Evolutionary conservation across 2,113 vertebrate species (phyloP), one percentile per base, ranked within the genome.

Genomic region (Cyphomyrus discorhynchus): DNA sequence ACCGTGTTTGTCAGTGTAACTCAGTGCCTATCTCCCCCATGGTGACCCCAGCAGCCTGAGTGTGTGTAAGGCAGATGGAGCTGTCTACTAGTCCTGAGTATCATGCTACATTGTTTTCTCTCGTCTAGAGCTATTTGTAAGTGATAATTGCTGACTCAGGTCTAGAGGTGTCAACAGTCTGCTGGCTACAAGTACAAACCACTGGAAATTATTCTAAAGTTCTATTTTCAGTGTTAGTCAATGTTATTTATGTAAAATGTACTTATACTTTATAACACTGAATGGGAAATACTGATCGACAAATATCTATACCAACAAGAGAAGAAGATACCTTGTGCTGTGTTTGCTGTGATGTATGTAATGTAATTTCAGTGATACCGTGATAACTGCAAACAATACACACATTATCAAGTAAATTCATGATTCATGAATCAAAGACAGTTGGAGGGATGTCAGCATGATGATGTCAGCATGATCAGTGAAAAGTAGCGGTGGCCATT

Each of bases 61-160:
- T 47, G 24, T 62, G 56, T 47, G 45, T 27, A n/a, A 50, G 88
- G 62, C 88, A 88, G 62, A 88, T 88, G 88, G 88, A 88, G 62
- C 88, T 77, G 46, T 88, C 62, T 66, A 6, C 62, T 27, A 19
- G 2, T 50, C 62, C 15, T 6, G 15, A 80, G 74, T 6, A 42
- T 42, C 74, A 42, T 19, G 15, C 31, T 27, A 15, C 27, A 74
- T 10, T 27, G 24, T 77, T 77, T 42, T 39, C 62, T 80, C 6
- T 42, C 2, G 2, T 80, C 35, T 80, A 80, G 74, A 80, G 35
- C 31, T 17, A 7, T 42, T 80, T 70, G 74, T 15, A 42, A 19
- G 35, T 80, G 74, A 19, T 27, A 31, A 70, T 11, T 31, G 74
- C 13, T 19, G 35, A 80, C 17, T 42, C 31, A 2, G 6, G 35